Evolutionary conservation across 2,113 vertebrate genomes (phyloP).

Genomic region (Ancistrus triradiatus): DNA sequence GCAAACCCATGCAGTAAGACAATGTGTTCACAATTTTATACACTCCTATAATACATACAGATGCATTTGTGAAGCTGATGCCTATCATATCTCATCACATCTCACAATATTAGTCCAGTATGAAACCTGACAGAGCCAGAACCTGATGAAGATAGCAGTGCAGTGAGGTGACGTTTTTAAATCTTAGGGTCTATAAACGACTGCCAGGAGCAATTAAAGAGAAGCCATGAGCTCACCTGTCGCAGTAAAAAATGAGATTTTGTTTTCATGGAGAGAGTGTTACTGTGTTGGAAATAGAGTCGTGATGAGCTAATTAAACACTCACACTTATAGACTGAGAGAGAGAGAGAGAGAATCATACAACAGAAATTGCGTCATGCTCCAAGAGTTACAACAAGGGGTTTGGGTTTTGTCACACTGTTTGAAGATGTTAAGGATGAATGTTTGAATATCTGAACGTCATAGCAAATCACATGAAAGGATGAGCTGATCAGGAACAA

Average conservation of each 20-base stretch:
- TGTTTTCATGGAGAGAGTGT: slow-evolving; percentile 6
- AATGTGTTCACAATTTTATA: no score
- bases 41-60: no score
- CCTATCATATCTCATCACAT: neutral
- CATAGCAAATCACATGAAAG: no score
- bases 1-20: no score
- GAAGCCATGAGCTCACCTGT: slow-evolving; percentile 7
- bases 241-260: slow-evolving; percentile 16
- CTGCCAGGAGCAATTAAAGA: slow-evolving; percentile 15
- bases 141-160: neutral
- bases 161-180: neutral
- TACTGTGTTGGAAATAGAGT: slow-evolving; percentile 27
- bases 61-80: no score
- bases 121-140: neutral
- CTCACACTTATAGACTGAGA: slow-evolving; percentile 21
- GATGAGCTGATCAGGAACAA: no score
- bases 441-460: no score
- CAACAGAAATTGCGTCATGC: no score
- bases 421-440: no score
- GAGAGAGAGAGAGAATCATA: no score
- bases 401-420: no score
- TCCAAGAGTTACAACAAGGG: no score
- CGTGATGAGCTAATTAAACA: slow-evolving; percentile 24
- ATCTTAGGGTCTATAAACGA: neutral
- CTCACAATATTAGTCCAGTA: neutral